These are phyloP conservation scores for Orthonyx spaldingii DNA, from an alignment of 2,113 vertebrate genomes.

Conservation along the genomic window DNA sequence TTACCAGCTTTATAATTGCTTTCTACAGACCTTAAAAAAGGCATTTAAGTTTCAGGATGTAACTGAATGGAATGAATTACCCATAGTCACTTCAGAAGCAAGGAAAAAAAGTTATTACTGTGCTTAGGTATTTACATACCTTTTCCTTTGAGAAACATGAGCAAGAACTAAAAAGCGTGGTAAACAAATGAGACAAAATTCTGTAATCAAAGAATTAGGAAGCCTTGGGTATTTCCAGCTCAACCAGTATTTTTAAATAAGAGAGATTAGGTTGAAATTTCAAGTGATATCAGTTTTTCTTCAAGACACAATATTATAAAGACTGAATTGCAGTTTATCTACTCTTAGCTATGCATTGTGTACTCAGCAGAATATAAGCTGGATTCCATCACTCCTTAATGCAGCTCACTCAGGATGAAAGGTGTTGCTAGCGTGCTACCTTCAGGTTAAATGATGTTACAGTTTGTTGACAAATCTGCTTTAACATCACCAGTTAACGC, in stretches of 20 bases:
- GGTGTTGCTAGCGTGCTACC: not conserved
- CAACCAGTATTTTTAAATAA: not conserved
- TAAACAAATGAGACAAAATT: not conserved
- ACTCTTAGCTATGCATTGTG: not conserved
- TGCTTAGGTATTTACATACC: not conserved
- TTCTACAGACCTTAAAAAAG: conserved; percentile 54
- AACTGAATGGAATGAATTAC: conserved; percentile 42
- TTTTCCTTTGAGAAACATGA: not conserved
- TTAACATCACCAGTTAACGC: not conserved
- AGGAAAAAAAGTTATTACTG: not conserved
- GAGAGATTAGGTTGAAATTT: not conserved
- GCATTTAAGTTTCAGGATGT: conserved; percentile 50
- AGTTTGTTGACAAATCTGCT: not conserved
- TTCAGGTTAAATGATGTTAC: not conserved
- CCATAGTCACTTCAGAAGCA: not conserved
- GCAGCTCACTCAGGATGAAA: not conserved
- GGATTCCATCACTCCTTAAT: not conserved
- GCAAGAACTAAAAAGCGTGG: not conserved
- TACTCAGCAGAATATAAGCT: not conserved
- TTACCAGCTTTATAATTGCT: conserved; percentile 62
- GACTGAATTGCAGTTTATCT: not conserved
- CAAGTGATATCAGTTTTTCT: not conserved
- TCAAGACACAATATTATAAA: not conserved
- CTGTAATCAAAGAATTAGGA: not conserved
- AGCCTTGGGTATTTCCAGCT: not conserved